Conservation (phyloP, 2,113 vertebrate species). For the Girardinichthys multiradiatus region DNA sequence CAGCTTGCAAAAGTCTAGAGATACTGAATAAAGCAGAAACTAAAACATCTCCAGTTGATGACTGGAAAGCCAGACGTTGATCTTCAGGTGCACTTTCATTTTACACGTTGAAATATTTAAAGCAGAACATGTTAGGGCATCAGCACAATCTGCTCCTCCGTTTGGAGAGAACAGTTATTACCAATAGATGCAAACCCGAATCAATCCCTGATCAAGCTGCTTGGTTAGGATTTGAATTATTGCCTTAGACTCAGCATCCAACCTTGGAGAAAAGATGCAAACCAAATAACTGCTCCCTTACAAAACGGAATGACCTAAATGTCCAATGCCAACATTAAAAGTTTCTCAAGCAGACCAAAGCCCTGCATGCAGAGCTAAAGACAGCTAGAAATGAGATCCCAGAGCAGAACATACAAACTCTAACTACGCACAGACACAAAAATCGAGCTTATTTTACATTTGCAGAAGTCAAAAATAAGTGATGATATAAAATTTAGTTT, state of each 20-base stretch:
- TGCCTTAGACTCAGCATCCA: neutral
- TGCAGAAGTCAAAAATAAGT: neutral
- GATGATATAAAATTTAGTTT: neutral
- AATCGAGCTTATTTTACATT: neutral
- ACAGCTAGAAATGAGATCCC: neutral
- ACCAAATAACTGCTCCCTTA: neutral
- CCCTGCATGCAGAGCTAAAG: neutral
- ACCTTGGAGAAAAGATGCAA: neutral
- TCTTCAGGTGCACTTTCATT: neutral
- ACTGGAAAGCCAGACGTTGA: neutral
- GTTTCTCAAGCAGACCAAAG: neutral
- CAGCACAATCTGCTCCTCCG: neutral
- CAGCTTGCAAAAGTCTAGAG: neutral
- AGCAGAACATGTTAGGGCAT: neutral
- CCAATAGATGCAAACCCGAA: neutral
- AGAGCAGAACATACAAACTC: neutral
- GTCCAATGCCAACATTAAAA: too few relatives aligned
- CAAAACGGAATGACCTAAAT: too few relatives aligned
- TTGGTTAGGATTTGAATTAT: neutral
- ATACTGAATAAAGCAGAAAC: neutral
- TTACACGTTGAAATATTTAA: neutral
- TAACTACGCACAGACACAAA: neutral
- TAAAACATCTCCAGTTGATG: neutral
- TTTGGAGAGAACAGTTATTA: too few relatives aligned
- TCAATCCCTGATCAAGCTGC: neutral